These are phyloP conservation scores for Camponotus vicinus DNA, from an alignment of 1,140 invertebrate species.

Conservation along the genomic window DNA sequence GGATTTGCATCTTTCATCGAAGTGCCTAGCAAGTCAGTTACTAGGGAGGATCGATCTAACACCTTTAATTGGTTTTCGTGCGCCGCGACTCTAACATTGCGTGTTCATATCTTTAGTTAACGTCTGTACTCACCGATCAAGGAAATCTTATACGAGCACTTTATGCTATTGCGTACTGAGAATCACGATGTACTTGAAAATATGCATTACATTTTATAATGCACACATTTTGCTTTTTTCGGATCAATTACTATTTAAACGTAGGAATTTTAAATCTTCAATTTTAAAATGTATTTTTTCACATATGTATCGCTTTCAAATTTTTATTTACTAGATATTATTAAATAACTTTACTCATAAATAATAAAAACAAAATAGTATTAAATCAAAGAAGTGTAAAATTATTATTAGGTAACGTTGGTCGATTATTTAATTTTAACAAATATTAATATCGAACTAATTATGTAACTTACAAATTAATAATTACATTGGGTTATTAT, in stretches of 20 bases:
- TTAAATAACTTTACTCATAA: not conserved
- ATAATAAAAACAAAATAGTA: not conserved
- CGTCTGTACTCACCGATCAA: slow-evolving; percentile 36
- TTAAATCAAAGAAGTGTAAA: not conserved
- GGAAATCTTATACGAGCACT: slow-evolving; percentile 23
- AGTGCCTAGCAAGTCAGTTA: slow-evolving; percentile 70
- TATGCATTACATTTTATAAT: not conserved
- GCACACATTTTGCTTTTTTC: not conserved
- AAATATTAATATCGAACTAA: slow-evolving; percentile 1
- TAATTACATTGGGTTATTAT: not conserved
- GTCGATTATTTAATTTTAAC: not conserved
- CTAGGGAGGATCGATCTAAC: slow-evolving; percentile 76
- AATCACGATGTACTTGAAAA: slow-evolving; percentile 3
- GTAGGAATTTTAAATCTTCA: not conserved
- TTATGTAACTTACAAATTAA: not conserved
- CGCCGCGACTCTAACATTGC: slow-evolving; percentile 60
- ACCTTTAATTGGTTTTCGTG: slow-evolving; percentile 75
- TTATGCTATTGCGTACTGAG: not conserved
- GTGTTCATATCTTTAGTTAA: slow-evolving; percentile 67
- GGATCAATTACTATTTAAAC: not conserved
- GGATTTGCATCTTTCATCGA: slow-evolving; percentile 55
- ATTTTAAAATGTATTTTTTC: not conserved
- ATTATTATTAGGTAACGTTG: not conserved
- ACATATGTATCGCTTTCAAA: not conserved
- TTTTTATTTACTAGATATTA: not conserved